Conservation (phyloP, 2,113 vertebrate genomes). For the Nyctereutes procyonoides region DNA sequence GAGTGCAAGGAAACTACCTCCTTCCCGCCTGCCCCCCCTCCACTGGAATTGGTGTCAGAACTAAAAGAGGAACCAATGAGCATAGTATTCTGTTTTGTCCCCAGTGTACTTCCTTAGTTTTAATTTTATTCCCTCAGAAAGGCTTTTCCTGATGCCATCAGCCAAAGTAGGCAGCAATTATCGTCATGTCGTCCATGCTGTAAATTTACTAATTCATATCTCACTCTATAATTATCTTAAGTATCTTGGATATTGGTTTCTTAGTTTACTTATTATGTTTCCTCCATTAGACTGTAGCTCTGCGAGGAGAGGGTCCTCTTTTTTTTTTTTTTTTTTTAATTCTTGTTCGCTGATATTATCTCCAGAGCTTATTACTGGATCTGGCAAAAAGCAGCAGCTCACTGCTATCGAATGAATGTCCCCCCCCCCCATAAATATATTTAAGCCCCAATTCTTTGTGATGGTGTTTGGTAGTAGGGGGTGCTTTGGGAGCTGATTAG, state of each 20-base stretch:
- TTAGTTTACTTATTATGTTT: background rate
- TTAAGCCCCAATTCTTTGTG: background rate
- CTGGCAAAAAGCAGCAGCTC: background rate
- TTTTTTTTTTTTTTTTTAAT: background rate
- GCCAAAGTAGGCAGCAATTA: background rate
- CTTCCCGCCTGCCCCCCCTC: background rate
- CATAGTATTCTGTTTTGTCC: background rate
- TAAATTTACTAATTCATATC: background rate
- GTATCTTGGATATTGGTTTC: background rate
- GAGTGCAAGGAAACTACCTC: background rate
- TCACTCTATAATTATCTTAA: background rate
- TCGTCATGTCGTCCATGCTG: background rate
- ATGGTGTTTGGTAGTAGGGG: background rate
- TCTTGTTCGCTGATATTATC: background rate
- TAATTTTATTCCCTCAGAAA: background rate
- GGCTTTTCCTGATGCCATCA: background rate
- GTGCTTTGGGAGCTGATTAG: background rate
- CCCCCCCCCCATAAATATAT: background rate
- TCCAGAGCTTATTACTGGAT: background rate
- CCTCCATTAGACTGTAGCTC: background rate
- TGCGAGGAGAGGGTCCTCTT: background rate
- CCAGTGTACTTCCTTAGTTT: background rate
- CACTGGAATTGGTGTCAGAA: background rate
- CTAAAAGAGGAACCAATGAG: background rate
- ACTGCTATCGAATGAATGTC: background rate